A percentile compares a stretch with the other conserved stretches of the same genome.
Conservation (phyloP, 1,140 invertebrate genomes). For the Tribolium castaneum region DNA sequence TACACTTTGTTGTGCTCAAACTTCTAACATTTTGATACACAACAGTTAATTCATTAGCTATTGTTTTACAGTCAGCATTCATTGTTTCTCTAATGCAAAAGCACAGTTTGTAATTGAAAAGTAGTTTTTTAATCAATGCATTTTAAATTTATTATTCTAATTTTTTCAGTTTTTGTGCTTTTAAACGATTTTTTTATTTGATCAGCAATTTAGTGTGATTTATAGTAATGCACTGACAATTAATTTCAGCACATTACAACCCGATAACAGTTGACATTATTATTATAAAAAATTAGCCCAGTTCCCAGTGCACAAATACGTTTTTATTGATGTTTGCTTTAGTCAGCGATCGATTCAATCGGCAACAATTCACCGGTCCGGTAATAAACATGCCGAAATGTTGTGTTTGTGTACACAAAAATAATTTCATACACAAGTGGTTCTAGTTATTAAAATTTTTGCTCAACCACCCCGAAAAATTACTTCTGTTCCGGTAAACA, state of each 20-base stretch:
- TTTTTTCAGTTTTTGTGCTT: no score
- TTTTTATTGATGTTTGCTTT: constrained; percentile 26
- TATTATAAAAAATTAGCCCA: background rate
- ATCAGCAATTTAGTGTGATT: no score
- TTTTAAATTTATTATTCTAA: no score
- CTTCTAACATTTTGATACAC: no score
- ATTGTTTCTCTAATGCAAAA: no score
- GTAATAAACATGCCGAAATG: constrained; percentile 3
- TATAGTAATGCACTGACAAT: no score
- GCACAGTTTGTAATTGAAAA: no score
- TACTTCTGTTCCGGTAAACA: constrained; percentile 50
- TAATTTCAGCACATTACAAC: no score
- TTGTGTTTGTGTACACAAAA: constrained; percentile 43
- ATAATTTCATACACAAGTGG: constrained; percentile 50
- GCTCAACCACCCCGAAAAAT: constrained; percentile 48
- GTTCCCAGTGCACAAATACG: background rate
- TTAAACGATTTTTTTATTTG: no score
- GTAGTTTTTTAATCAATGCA: no score
- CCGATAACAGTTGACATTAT: background rate
- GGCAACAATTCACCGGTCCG: constrained; percentile 8
- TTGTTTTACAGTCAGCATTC: no score
- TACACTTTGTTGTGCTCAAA: no score
- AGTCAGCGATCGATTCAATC: constrained; percentile 4
- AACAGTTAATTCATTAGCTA: background rate
- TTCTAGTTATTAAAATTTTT: constrained; percentile 51